phyloP scores from a whole-genome alignment of 2,888 invertebrate species.

The Sericinus montela region DNA sequence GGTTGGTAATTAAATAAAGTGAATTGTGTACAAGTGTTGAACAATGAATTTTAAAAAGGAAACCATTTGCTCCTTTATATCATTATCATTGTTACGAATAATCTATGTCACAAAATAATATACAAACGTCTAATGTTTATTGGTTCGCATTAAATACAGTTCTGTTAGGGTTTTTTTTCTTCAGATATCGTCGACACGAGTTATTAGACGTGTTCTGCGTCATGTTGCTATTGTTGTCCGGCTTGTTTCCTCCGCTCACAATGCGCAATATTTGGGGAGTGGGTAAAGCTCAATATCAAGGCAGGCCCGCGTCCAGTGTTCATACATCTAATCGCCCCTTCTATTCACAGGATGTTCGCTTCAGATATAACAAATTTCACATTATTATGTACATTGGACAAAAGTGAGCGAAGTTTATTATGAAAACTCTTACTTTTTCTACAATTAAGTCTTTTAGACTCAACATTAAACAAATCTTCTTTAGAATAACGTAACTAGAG shows the following conservation, averaged over 20 bases:
- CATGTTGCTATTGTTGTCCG: slow-evolving; percentile 41
- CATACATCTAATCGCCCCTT: slow-evolving; percentile 38
- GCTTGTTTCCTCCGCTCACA: slow-evolving; percentile 24
- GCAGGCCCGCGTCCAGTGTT: slow-evolving; percentile 31
- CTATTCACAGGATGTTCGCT: slow-evolving; percentile 25
- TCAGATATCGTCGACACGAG: slow-evolving; percentile 48
- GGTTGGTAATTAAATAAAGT: too few relatives aligned
- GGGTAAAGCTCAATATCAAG: slow-evolving; percentile 31
- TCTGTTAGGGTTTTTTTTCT: slow-evolving; percentile 45
- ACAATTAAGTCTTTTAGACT: too few relatives aligned
- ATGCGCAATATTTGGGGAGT: slow-evolving; percentile 31
- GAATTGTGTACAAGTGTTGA: too few relatives aligned
- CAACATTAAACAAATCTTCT: too few relatives aligned
- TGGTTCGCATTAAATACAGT: slow-evolving; percentile 42
- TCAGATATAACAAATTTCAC: too few relatives aligned
- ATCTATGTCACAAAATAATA: not conserved
- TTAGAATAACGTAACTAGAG: too few relatives aligned
- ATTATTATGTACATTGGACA: too few relatives aligned
- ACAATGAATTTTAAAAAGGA: too few relatives aligned
- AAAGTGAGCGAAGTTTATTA: too few relatives aligned
- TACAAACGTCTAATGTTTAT: slow-evolving; percentile 11
- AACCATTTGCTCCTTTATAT: too few relatives aligned
- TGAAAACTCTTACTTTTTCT: too few relatives aligned
- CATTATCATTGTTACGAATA: too few relatives aligned
- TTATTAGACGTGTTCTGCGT: slow-evolving; percentile 42